Evolutionary conservation across 2,888 invertebrate genomes (phyloP).

Genomic region (Cephonodes hylas): DNA sequence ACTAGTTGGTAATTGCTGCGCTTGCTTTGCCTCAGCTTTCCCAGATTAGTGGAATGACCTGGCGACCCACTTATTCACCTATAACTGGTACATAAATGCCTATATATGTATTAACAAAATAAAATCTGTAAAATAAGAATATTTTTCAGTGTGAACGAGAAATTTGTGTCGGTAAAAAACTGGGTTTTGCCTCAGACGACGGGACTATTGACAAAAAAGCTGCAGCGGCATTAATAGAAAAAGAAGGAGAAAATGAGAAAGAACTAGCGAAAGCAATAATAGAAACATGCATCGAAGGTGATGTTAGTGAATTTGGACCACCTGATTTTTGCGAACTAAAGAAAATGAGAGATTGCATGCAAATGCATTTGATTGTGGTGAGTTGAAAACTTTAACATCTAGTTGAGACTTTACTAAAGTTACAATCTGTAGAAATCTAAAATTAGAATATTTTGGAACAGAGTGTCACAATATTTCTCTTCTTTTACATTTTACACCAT

Average conservation of each 20-base stretch:
- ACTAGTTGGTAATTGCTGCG: too few relatives aligned
- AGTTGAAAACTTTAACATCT: conserved; percentile 12
- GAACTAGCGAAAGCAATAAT: conserved; percentile 23
- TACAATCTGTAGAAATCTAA: too few relatives aligned
- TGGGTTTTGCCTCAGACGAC: conserved; percentile 30
- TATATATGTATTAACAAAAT: too few relatives aligned
- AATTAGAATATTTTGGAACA: too few relatives aligned
- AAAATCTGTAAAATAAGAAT: too few relatives aligned
- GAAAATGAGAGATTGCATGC: conserved; percentile 30
- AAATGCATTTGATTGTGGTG: conserved; percentile 24
- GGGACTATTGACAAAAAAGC: conserved; percentile 34
- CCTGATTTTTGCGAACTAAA: conserved; percentile 32
- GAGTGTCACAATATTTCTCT: too few relatives aligned
- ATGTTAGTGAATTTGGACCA: conserved; percentile 29
- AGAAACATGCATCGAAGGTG: conserved; percentile 34
- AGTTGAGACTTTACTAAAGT: background rate
- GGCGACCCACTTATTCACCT: too few relatives aligned
- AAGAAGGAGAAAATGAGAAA: conserved; percentile 17
- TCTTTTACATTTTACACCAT: too few relatives aligned
- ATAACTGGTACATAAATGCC: too few relatives aligned
- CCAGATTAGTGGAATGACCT: too few relatives aligned
- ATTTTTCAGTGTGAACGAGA: conserved; percentile 39
- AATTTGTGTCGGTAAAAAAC: conserved; percentile 36
- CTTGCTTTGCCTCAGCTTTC: too few relatives aligned
- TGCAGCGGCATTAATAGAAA: conserved; percentile 18